Evolutionary conservation across 2,797 vertebrate species (phyloP), one percentile per base, ranked within the genome.

Genomic region (Synanceia verrucosa): DNA sequence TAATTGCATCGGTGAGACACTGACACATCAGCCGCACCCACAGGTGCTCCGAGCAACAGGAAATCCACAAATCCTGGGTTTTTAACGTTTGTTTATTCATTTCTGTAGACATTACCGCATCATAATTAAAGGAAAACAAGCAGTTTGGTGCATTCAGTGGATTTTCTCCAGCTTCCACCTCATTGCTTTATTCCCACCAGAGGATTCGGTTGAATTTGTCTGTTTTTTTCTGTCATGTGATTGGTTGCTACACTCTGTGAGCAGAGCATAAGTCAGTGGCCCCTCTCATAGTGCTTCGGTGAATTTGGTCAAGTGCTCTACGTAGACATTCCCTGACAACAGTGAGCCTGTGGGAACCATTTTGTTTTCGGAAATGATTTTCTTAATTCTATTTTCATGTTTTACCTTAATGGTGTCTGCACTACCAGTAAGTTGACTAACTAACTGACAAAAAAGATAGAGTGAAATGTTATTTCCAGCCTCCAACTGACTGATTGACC

Each of bases 41-140:
- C 51, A 69, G 63, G 46, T 72, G 62, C 36, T 21, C 58, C 16
- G 58, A 73, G 73, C 41, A 70, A 79, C 68, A 86, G 81, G 84
- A 86, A 83, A 87, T 73, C 73, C 63, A n/a, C 71, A 33, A 64
- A 21, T 56, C 70, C 51, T 12, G 33, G 34, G n/a, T 67, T 53
- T n/a, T 44, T 50, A 4, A 63, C 53, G 51, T 65, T 60, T 81
- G 79, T 78, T 81, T 52, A 57, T 67, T 65, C 68, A 26, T 67
- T 82, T 83, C 78, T 79, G 65, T 56, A 91, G 90, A 93, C 92
- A 76, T 91, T 79, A 91, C 90, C 67, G 63, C 89, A 91, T 84
- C 28, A 5, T 62, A 83, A 86, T 53, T 70, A 47, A 55, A 44
- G 65, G 37, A 60, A 76, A 87, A 88, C 72, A 76, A 55, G 65